Evolutionary conservation across 1,140 invertebrate species (phyloP).

Genomic region (Drepana arcuata): DNA sequence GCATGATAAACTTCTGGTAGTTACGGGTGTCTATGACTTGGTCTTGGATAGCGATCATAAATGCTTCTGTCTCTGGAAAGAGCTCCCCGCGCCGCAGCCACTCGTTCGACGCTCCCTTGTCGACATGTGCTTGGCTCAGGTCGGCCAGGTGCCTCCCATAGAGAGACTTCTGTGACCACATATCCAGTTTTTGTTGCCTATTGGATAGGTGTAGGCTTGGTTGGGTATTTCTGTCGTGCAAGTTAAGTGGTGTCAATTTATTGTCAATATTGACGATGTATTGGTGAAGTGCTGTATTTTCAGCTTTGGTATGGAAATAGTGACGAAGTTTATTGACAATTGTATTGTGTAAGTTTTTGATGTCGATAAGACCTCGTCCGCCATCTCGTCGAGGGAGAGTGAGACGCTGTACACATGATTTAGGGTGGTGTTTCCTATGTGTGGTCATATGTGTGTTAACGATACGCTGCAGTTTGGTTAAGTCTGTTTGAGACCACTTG

Average conservation of each 20-base stretch:
- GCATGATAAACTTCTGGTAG: constrained; percentile 23
- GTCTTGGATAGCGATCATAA: constrained; percentile 19
- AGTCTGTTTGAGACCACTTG: constrained; percentile 16
- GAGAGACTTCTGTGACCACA: constrained; percentile 10
- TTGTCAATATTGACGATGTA: constrained; percentile 6
- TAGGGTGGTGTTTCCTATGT: constrained; percentile 16
- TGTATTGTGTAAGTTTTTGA: constrained; percentile 5
- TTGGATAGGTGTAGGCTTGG: constrained; percentile 4
- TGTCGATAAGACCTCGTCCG: constrained; percentile 17
- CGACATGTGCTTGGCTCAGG: constrained; percentile 12
- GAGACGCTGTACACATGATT: constrained; percentile 17
- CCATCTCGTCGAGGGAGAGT: constrained; percentile 12
- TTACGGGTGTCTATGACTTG: constrained; percentile 26
- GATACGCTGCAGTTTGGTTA: too few relatives aligned
- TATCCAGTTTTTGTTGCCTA: constrained; percentile 6
- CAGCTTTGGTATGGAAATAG: constrained; percentile 6
- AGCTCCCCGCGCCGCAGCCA: constrained; percentile 20
- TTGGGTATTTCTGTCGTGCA: constrained; percentile 3
- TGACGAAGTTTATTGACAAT: constrained; percentile 5
- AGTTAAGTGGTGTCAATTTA: constrained; percentile 16
- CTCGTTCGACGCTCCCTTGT: constrained; percentile 14
- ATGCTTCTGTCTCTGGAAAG: constrained; percentile 6
- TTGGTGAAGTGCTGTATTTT: constrained; percentile 7
- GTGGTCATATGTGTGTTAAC: constrained; percentile 10
- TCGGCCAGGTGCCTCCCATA: constrained; percentile 8